These are phyloP conservation scores for Allobates femoralis DNA, from an alignment of 2,797 vertebrate species.

Conservation along the genomic window DNA sequence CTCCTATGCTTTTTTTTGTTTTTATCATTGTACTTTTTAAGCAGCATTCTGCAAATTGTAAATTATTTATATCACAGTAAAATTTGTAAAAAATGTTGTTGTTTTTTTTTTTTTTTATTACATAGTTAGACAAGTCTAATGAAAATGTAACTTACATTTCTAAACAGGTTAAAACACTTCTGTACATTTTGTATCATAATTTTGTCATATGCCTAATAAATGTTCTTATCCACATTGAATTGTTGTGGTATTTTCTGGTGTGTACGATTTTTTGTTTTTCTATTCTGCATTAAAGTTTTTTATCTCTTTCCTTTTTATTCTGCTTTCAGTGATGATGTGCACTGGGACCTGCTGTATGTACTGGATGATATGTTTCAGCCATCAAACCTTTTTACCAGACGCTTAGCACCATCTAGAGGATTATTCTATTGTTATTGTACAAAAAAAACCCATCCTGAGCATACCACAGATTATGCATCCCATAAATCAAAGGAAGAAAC, in stretches of 20 bases:
- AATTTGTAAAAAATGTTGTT: slow-evolving; percentile 8
- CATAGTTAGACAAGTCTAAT: not conserved
- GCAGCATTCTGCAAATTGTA: not conserved
- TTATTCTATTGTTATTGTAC: not conserved
- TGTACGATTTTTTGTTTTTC: not conserved
- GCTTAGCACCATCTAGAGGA: slow-evolving; percentile 13
- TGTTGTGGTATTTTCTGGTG: not conserved
- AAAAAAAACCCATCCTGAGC: not conserved
- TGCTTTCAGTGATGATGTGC: not conserved
- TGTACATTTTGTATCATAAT: not conserved
- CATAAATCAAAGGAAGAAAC: not conserved
- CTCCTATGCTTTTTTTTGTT: not conserved
- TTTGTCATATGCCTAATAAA: not conserved
- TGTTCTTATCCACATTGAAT: not conserved
- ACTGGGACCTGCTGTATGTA: not conserved
- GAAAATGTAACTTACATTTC: not conserved
- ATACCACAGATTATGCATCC: not conserved
- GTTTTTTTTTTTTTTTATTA: too few species aligned
- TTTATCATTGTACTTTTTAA: not conserved
- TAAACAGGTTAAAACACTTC: not conserved
- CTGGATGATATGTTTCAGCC: not conserved
- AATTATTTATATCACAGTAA: not conserved
- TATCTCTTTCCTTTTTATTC: not conserved
- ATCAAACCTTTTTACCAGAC: not conserved
- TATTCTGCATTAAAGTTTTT: not conserved